A percentile compares a stretch with the other conserved stretches of the same genome.
phyloP scores from a whole-genome alignment of 2,797 vertebrate species.

The Sebastiscus albofasciatus region DNA sequence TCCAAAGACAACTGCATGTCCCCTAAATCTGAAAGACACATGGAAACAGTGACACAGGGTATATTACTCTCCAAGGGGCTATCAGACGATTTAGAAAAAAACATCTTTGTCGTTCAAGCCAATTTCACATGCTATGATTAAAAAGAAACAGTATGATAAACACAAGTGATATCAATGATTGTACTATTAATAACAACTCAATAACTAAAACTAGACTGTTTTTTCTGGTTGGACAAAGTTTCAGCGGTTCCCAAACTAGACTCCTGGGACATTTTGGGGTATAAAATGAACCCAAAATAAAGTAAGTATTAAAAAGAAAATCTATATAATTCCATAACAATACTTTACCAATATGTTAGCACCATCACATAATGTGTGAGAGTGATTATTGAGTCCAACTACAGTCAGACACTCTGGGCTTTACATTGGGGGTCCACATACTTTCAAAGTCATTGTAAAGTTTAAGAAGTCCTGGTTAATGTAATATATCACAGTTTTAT shows the following conservation, averaged over 20 bases:
- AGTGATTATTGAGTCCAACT: too few species aligned
- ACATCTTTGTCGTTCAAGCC: neutral
- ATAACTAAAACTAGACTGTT: neutral
- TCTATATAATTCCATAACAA: neutral
- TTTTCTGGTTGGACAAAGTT: neutral
- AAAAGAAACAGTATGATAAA: neutral
- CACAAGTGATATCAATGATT: neutral
- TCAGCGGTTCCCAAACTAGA: neutral
- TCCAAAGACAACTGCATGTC: constrained; percentile 66
- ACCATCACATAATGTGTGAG: too few species aligned
- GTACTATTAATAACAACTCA: neutral
- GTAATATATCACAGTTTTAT: neutral
- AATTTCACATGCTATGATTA: neutral
- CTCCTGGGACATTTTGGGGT: neutral
- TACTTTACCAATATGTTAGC: neutral
- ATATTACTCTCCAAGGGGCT: neutral
- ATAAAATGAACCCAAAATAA: neutral
- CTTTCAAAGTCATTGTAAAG: too few species aligned
- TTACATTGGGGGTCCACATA: too few species aligned
- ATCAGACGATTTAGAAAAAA: neutral
- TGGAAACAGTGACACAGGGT: constrained; percentile 17
- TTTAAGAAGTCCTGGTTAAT: neutral
- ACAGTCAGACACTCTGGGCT: too few species aligned
- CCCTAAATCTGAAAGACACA: constrained; percentile 66
- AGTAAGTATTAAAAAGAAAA: neutral